A percentile compares a stretch with the other conserved stretches of the same genome.
Evolutionary conservation across 2,888 invertebrate species (phyloP).

Genomic region (Eupithecia exiguata): DNA sequence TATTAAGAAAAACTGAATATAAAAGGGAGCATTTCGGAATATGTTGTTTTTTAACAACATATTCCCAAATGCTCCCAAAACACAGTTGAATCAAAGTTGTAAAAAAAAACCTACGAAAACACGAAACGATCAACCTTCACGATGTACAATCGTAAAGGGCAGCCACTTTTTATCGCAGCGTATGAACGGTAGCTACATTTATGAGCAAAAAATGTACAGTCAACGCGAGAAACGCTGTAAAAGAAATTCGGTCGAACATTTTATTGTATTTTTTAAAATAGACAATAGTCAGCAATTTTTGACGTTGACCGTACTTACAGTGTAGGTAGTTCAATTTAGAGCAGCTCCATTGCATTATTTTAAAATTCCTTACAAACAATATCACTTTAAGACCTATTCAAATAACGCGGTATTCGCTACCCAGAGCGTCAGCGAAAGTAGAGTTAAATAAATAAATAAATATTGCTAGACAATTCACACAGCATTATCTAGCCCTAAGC

Average conservation of each 20-base stretch:
- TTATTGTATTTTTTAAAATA: background rate
- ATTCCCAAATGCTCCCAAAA: too few relatives aligned
- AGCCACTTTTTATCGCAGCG: too few relatives aligned
- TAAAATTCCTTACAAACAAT: background rate
- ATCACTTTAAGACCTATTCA: background rate
- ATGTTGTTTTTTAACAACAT: too few relatives aligned
- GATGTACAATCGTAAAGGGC: too few relatives aligned
- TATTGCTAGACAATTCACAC: too few relatives aligned
- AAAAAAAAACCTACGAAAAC: too few relatives aligned
- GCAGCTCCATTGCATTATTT: background rate
- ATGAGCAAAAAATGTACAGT: background rate
- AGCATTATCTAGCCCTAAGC: too few relatives aligned
- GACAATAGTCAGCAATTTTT: background rate
- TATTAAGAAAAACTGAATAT: too few relatives aligned
- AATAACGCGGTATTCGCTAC: background rate
- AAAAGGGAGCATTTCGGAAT: too few relatives aligned
- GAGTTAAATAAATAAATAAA: too few relatives aligned
- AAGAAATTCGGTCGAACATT: background rate
- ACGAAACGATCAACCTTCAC: too few relatives aligned
- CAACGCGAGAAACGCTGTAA: background rate
- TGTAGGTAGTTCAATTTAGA: background rate
- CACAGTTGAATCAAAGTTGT: too few relatives aligned
- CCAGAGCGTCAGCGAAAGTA: background rate
- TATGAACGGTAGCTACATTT: background rate
- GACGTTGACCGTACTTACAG: background rate